Conservation (phyloP, 2,888 invertebrate genomes). For the Electrophaes corylata region DNA sequence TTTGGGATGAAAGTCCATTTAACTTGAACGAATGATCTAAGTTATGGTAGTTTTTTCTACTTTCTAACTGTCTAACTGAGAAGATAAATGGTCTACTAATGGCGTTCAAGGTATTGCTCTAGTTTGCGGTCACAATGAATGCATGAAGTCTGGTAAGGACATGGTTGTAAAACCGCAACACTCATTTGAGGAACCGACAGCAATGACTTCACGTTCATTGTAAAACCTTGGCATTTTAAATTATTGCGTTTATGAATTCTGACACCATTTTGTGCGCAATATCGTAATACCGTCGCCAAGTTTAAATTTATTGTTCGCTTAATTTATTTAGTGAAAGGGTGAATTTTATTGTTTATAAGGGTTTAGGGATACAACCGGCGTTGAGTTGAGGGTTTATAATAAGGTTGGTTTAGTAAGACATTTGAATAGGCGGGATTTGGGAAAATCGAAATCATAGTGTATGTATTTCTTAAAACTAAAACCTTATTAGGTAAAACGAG, state of each 20-base stretch:
- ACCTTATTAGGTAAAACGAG: too few relatives aligned
- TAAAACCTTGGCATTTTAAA: constrained; percentile 38
- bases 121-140: constrained; percentile 8
- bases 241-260: constrained; percentile 24
- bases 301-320: constrained; percentile 10
- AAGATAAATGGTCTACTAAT: constrained; percentile 9
- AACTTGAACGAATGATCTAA: constrained; percentile 8
- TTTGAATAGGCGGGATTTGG: neutral
- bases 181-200: constrained; percentile 16
- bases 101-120: neutral
- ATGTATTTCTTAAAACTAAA: too few relatives aligned
- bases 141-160: constrained; percentile 1
- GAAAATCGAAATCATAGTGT: too few relatives aligned
- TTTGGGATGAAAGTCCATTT: neutral
- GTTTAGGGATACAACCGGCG: neutral
- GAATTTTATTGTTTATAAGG: neutral
- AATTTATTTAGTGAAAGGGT: neutral
- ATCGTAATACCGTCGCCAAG: constrained; percentile 21
- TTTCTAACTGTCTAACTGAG: constrained; percentile 6
- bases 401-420: neutral
- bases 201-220: constrained; percentile 27
- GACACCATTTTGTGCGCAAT: constrained; percentile 30
- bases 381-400: neutral
- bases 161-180: constrained; percentile 15
- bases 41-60: constrained; percentile 6